Evolutionary conservation across 2,888 invertebrate genomes (phyloP), one percentile per base, ranked within the genome.

Genomic region (Drosophila demipolita): DNA sequence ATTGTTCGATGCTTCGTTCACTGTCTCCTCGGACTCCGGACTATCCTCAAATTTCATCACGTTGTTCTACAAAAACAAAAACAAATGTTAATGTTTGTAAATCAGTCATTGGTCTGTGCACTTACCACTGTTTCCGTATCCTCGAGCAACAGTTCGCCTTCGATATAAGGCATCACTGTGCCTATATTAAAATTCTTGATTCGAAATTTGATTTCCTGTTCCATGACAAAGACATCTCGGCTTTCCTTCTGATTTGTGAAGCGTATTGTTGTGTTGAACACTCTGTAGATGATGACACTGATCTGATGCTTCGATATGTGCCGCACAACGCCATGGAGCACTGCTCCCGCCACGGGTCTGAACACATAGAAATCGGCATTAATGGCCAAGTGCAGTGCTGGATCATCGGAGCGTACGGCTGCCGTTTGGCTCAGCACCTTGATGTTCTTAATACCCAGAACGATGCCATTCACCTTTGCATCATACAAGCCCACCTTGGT

Each of bases 311-410:
- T 81, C 2, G 92, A 90, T 33, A 93, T 87, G 66, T 95, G 95
- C 79, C 95, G 95, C 0, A 96, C 95, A 49, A 94, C 90, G 17
- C 95, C 96, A 82, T 93, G 94, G 15, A 96, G 90, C 8, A 91
- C 91, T 64, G 94, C 94, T 1, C 94, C 95, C 45, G 94, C 87
- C 74, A 92, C 84, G 3, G 96, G 96, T 69, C 94, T 93, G 80
- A 96, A 96, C 23, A 96, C 87, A 87, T 95, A 95, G 89, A 95
- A 96, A 82, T 95, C 95, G 0, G 94, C 95, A 81, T 94, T 93
- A 4, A 96, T 92, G 76, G 95, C 93, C 36, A 95, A 76, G 84
- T 96, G 95, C 73, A 95, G 93, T 48, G 93, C 94, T 35, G 94
- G 94, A 68, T 94, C 94, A 75, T 95, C 95, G 49, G 94, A 91